Evolutionary conservation across 1,140 invertebrate species (phyloP).

Genomic region (Aricia agestis): DNA sequence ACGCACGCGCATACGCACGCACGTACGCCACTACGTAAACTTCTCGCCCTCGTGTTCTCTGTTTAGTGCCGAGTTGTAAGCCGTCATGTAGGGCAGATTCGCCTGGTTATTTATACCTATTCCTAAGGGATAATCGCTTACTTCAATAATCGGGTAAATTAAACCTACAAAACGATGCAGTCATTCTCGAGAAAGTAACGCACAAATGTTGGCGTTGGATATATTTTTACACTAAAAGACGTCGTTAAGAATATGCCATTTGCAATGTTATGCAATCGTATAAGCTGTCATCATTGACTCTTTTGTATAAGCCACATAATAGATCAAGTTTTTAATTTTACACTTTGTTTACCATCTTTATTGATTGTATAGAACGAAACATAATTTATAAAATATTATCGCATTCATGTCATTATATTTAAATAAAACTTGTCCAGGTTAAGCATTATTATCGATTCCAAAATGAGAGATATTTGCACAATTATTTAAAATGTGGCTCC

Average conservation of each 20-base stretch:
- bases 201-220: not conserved
- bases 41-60: not conserved
- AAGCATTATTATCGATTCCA: not conserved
- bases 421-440: not conserved
- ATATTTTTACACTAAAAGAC: not conserved
- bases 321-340: too few species aligned
- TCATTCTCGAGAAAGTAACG: not conserved
- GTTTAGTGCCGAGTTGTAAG: constrained; percentile 1
- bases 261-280: not conserved
- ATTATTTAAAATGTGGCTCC: not conserved
- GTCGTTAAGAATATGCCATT: not conserved
- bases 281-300: not conserved
- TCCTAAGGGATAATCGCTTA: too few species aligned
- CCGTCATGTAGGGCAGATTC: not conserved
- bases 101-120: not conserved
- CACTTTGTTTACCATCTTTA: not conserved
- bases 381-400: not conserved
- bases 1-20: constrained; percentile 23
- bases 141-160: not conserved
- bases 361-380: not conserved
- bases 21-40: constrained; percentile 1
- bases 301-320: not conserved
- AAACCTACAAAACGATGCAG: not conserved
- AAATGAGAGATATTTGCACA: not conserved
- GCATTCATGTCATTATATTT: too few species aligned